A percentile compares a stretch with the other conserved stretches of the same genome.
These are phyloP conservation scores for Drosophila demipolita DNA, from an alignment of 2,888 invertebrate genomes.

Conservation along the genomic window DNA sequence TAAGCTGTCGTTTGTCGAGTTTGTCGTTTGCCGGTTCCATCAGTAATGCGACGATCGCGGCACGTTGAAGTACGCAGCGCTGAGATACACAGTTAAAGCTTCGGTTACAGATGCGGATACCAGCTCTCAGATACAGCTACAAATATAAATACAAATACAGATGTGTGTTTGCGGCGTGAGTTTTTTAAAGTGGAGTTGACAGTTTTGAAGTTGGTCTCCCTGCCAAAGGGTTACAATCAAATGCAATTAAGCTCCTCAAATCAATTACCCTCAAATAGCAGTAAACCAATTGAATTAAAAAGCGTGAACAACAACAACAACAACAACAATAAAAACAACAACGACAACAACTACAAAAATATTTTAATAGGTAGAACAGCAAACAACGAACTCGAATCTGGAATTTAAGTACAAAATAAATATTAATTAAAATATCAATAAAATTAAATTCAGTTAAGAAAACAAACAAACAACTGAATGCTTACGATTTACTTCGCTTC, in stretches of 20 bases:
- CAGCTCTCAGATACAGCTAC: neutral
- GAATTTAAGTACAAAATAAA: neutral
- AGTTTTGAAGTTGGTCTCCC: slow-evolving; percentile 18
- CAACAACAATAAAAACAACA: slow-evolving; percentile 36
- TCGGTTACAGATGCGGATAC: slow-evolving; percentile 2
- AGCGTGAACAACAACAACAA: slow-evolving; percentile 59
- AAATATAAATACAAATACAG: neutral
- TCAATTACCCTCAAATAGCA: slow-evolving; percentile 61
- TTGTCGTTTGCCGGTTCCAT: slow-evolving; percentile 60
- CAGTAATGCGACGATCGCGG: slow-evolving; percentile 82
- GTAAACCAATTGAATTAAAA: slow-evolving; percentile 72
- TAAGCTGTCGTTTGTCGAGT: slow-evolving; percentile 30
- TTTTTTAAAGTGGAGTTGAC: slow-evolving; percentile 22
- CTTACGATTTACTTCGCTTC: neutral
- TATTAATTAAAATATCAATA: neutral
- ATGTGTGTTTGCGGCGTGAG: slow-evolving; percentile 23
- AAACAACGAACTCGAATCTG: neutral
- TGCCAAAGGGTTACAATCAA: slow-evolving; percentile 60
- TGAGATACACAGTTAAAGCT: slow-evolving; percentile 13
- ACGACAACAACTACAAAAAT: slow-evolving; percentile 8
- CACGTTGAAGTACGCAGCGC: slow-evolving; percentile 68
- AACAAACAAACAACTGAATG: slow-evolving; percentile 10
- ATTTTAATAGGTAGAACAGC: neutral
- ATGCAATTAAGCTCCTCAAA: slow-evolving; percentile 76
- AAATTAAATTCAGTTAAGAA: neutral